Evolutionary conservation across 2,888 invertebrate genomes (phyloP), one percentile per base, ranked within the genome.

Genomic region (Hipparchia semele): DNA sequence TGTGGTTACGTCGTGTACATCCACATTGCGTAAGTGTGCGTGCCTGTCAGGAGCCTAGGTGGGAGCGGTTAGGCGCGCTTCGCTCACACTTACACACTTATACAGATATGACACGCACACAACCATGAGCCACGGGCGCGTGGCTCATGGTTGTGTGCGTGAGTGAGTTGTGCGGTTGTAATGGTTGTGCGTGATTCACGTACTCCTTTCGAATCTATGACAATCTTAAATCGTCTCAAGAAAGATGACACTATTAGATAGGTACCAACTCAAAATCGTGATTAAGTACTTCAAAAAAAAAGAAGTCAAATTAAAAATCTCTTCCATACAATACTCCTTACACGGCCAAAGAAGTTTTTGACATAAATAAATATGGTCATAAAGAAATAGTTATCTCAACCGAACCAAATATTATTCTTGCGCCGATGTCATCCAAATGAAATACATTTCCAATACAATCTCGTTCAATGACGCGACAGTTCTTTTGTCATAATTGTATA

Each of bases 381-480:
- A 70, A 64, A n/a, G 60, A 46, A 72, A 64, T 56, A 61, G 69
- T 13, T 45, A 58, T 70, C 33, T 56, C 71, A 54, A 13, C 13
- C 33, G 65, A 53, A 65, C 53, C 65, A 76, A 74, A 76, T 76
- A 76, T 75, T 73, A 72, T 73, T 74, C 73, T 75, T 69, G 73
- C 10, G 1, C 71, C 71, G 64, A 71, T 77, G 75, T 75, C 75
- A 73, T 77, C 75, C 70, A 51, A 72, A 76, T 75, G 74, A 74
- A 76, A 69, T 69, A 61, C 56, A 13, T 73, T 79, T 66, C 73
- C 73, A 80, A 82, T 81, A 79, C 76, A 80, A 83, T 83, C 80
- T 77, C 33, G 23, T 60, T 69, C 75, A 79, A 87, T 89, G 88
- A 89, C 86, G 80, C 74, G 81, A 78, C 84, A 80, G 54, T 79